These are phyloP conservation scores for Erebia palarica DNA, from an alignment of 2,888 invertebrate species.

Conservation along the genomic window DNA sequence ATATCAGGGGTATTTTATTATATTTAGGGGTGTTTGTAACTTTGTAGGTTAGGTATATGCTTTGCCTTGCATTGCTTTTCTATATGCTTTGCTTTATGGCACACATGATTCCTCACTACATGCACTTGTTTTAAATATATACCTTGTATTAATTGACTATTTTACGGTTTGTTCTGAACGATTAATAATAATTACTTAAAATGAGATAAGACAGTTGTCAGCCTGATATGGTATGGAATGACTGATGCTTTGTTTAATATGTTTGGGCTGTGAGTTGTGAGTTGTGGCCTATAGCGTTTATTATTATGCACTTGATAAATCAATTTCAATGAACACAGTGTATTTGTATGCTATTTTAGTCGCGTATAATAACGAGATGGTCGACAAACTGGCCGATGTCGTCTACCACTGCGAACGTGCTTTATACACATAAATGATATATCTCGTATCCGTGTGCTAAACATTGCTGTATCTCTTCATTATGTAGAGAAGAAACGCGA, in stretches of 20 bases:
- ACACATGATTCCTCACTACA: too few species aligned
- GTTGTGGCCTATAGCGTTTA: conserved; percentile 18
- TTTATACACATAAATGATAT: conserved; percentile 8
- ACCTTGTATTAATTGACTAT: too few species aligned
- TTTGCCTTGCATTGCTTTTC: too few species aligned
- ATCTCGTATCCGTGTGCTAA: conserved; percentile 6
- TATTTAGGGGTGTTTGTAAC: too few species aligned
- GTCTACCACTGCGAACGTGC: conserved; percentile 10
- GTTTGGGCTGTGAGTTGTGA: neutral
- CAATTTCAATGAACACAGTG: conserved; percentile 54
- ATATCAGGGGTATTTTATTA: too few species aligned
- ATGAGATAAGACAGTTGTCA: neutral
- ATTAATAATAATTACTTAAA: neutral
- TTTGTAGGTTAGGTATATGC: too few species aligned
- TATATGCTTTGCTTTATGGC: too few species aligned
- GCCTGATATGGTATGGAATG: neutral
- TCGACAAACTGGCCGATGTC: conserved; percentile 32
- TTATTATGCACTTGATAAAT: conserved; percentile 47
- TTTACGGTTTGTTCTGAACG: too few species aligned
- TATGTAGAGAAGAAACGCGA: conserved; percentile 21
- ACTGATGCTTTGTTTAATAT: neutral
- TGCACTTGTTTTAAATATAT: too few species aligned
- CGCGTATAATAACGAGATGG: conserved; percentile 47
- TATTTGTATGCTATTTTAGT: conserved; percentile 53
- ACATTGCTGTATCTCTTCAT: conserved; percentile 35